These are phyloP conservation scores for Pipra filicauda DNA, from an alignment of 2,113 vertebrate species.

Conservation along the genomic window DNA sequence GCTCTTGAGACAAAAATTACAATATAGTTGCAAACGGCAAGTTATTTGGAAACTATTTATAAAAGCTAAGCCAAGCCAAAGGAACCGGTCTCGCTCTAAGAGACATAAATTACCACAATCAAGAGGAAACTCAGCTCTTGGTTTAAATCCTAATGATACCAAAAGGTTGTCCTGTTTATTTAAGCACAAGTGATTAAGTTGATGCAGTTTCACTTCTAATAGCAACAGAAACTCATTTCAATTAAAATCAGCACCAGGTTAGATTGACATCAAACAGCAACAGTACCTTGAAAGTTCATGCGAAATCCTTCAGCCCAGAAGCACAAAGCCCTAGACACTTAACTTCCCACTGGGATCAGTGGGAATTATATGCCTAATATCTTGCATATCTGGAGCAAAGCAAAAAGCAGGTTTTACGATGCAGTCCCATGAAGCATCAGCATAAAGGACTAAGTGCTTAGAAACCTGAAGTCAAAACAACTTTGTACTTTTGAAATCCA, in stretches of 20 bases:
- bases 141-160: not conserved
- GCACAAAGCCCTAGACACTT: not conserved
- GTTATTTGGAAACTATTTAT: not conserved
- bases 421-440: not conserved
- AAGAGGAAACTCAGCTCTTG: not conserved
- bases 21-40: not conserved
- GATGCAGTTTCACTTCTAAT: not conserved
- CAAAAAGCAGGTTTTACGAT: not conserved
- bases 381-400: not conserved
- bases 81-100: not conserved
- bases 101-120: not conserved
- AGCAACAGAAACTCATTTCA: not conserved
- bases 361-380: accelerated
- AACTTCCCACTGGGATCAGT: not conserved
- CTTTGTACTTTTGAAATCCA: not conserved
- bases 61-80: not conserved
- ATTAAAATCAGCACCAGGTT: not conserved
- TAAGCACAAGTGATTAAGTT: not conserved
- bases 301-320: not conserved
- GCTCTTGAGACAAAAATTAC: not conserved
- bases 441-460: not conserved
- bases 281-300: not conserved
- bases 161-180: not conserved
- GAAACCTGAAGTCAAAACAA: not conserved
- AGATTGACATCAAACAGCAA: not conserved